Evolutionary conservation across 2,888 invertebrate species (phyloP), one percentile per base, ranked within the genome.

Genomic region (Hirtodrosophila confusa): DNA sequence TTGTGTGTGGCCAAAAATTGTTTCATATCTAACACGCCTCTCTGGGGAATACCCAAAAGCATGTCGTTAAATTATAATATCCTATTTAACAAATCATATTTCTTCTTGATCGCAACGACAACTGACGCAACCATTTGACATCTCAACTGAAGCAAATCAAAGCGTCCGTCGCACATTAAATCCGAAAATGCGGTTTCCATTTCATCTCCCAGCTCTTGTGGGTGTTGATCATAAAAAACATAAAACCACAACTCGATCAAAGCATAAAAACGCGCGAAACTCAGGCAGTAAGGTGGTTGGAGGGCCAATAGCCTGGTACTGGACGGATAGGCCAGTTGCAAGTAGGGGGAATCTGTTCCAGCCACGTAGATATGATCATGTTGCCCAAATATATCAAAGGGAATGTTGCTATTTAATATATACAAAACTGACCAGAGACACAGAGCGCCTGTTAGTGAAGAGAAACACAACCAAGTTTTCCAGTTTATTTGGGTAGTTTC

Each of bases 41-140:
- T 69, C 71, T 36, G 49, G 88, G 88, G 88, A 80, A 78, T 80
- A 64, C 70, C 73, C 61, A 44, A 27, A 44, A 65, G 53, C 45
- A 55, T 60, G 69, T 83, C 86, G 62, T 88, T 85, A 82, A 88
- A 66, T 69, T 62, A 68, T 86, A 75, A 78, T 87, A 71, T 75
- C 47, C 64, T 62, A 88, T 82, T 79, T 68, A 62, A 75, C 76
- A 88, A 82, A 88, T 86, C 86, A 82, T 86, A 75, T 72, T 75
- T 86, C 69, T 57, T 68, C 50, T 53, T 53, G 80, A 83, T 76
- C 69, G 51, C 64, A 66, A 75, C 61, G 51, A 56, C 44, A 76
- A 56, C 67, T 76, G 69, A 71, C 66, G 76, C 76, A 80, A 77
- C 61, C 61, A 47, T 62, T 82, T 82, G 83, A 78, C 83, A 86